Percentiles rank a stretch among this genome's conserved stretches.
phyloP scores from a whole-genome alignment of 2,113 vertebrate species.

The Cinclus mexicanus region DNA sequence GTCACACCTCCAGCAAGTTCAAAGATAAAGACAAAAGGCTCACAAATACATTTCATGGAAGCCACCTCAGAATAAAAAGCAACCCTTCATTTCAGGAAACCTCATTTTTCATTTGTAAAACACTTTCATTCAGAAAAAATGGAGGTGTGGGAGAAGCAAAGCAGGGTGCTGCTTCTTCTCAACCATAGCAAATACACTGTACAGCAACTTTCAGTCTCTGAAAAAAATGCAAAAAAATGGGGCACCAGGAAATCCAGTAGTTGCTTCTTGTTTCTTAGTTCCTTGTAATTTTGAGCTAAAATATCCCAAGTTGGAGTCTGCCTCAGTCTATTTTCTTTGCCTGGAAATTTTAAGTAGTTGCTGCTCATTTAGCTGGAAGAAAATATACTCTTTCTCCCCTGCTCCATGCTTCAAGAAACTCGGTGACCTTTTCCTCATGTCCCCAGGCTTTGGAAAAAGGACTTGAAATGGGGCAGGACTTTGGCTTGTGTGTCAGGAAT shows the following conservation, averaged over 20 bases:
- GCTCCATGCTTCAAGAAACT: neutral
- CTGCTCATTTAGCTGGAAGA: neutral
- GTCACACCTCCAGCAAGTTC: neutral
- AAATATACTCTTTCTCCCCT: neutral
- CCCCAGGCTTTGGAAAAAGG: neutral
- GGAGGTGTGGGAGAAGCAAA: neutral
- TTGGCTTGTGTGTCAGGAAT: neutral
- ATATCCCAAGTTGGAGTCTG: neutral
- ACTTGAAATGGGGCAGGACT: constrained; percentile 4
- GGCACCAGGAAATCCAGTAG: neutral
- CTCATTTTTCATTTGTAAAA: constrained; percentile 47
- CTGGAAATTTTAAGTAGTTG: constrained; percentile 9
- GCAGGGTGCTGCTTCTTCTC: neutral
- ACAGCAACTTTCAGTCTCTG: neutral
- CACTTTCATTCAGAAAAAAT: constrained; percentile 52
- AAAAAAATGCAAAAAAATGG: neutral
- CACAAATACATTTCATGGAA: neutral
- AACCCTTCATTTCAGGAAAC: constrained; percentile 59
- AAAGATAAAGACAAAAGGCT: neutral
- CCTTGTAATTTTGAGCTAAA: neutral
- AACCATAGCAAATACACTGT: neutral
- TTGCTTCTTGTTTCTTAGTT: neutral
- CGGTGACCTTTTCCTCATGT: constrained; percentile 13
- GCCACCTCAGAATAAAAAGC: constrained; percentile 20
- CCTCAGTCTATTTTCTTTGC: neutral